phyloP scores from a whole-genome alignment of 2,797 vertebrate species.

The Lepus townsendii region DNA sequence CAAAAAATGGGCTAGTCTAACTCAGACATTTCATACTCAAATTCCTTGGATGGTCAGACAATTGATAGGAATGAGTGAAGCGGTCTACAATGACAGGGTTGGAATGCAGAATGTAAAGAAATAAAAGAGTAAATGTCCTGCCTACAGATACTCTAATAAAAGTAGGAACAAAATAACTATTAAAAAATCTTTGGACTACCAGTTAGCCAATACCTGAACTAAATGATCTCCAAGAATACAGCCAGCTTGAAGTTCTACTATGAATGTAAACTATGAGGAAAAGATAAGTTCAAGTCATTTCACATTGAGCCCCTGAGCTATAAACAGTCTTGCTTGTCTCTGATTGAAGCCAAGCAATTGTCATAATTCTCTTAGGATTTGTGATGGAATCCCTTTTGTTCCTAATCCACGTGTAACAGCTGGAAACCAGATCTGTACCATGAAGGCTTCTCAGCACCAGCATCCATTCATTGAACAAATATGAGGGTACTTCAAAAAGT shows the following conservation, averaged over 20 bases:
- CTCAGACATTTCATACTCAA: neutral
- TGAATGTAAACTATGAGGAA: neutral
- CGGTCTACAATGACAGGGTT: neutral
- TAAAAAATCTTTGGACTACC: constrained; percentile 15
- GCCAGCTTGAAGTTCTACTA: neutral
- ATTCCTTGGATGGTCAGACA: neutral
- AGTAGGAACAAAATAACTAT: constrained; percentile 50
- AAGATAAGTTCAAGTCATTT: constrained; percentile 62
- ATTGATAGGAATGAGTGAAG: neutral
- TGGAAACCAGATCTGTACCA: constrained; percentile 13
- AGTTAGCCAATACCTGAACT: neutral
- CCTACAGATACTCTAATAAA: constrained; percentile 30
- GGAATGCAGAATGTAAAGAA: neutral
- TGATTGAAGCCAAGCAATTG: constrained; percentile 40
- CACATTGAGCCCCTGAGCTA: constrained; percentile 36
- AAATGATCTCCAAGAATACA: constrained; percentile 39
- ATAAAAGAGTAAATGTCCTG: neutral
- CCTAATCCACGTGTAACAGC: constrained; percentile 16
- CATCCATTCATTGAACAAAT: neutral
- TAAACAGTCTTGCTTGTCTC: constrained; percentile 58
- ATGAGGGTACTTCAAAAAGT: too few species aligned
- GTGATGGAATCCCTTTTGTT: constrained; percentile 49
- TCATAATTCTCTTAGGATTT: constrained; percentile 27
- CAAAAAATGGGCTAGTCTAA: neutral
- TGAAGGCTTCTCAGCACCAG: neutral